Evolutionary conservation across 2,113 vertebrate genomes (phyloP), one percentile per base, ranked within the genome.

Genomic region (Rissa tridactyla): DNA sequence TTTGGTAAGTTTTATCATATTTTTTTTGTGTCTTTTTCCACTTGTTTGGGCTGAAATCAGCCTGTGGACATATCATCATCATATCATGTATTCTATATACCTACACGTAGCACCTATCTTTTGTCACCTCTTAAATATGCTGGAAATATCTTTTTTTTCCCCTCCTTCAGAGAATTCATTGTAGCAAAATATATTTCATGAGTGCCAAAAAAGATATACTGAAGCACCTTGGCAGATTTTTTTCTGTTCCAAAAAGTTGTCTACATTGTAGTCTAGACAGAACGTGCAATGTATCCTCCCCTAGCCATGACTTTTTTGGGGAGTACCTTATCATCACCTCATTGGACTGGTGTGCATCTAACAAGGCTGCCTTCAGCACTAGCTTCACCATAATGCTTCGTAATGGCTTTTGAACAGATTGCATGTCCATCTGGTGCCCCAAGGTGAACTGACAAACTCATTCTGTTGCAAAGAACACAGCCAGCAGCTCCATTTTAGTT

Each of bases 191-290:
- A 19, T 22, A n/a, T 6, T 54, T 62, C 21, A 36, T 3, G 2
- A 19, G 6, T 40, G 27, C 20, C 62, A 52, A 38, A 91, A 84
- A 44, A 66, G 3, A 54, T 51, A 27, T 0, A 32, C 25, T 83
- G 47, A 65, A 81, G 23, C 30, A 54, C 0, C 0, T 2, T 65
- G 9, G 6, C 21, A 57, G 23, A 13, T 61, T 70, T 88, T 65
- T 30, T 44, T 36, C 71, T 70, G 5, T 78, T 94, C 65, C 21
- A 57, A 62, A 34, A 76, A 15, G 47, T 54, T 79, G 21, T 18
- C 70, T 60, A 5, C 10, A 1, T 13, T 46, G 18, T 11, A 65
- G 23, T 10, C 27, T 42, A 26, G 62, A 49, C 34, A 83, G 14
- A 10, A 8, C 1, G 2, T 21, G 11, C 23, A 23, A 20, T 15